Evolutionary conservation across 2,797 vertebrate species (phyloP).

Genomic region (Muscicapa striata): DNA sequence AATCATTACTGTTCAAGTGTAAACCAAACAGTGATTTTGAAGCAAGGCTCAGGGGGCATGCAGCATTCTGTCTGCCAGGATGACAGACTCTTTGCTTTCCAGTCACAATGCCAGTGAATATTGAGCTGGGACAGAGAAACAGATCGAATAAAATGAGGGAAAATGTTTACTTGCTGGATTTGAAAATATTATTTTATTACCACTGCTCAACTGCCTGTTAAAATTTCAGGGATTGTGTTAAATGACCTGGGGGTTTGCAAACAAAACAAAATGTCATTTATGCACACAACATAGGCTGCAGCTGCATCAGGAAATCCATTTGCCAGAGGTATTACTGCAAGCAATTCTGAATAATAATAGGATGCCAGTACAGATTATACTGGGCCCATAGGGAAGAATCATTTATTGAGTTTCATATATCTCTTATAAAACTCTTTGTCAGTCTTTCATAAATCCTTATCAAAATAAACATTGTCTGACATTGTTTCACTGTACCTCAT

Average conservation of each 20-base stretch:
- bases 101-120: not conserved
- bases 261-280: not conserved
- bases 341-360: not conserved
- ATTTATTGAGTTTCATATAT: not conserved
- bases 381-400: not conserved
- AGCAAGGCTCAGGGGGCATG: not conserved
- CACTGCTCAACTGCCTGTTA: not conserved
- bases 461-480: not conserved
- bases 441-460: not conserved
- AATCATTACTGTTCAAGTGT: not conserved
- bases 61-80: fast-evolving
- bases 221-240: not conserved
- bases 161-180: not conserved
- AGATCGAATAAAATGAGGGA: not conserved
- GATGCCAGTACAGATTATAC: not conserved
- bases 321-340: not conserved
- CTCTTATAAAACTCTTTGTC: not conserved
- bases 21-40: not conserved
- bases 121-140: not conserved
- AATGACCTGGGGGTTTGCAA: not conserved
- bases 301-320: not conserved
- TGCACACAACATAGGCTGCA: not conserved
- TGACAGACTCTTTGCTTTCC: not conserved
- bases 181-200: not conserved
- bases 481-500: not conserved